These are phyloP conservation scores for Nematolebias whitei DNA, from an alignment of 2,113 vertebrate species.

Conservation along the genomic window DNA sequence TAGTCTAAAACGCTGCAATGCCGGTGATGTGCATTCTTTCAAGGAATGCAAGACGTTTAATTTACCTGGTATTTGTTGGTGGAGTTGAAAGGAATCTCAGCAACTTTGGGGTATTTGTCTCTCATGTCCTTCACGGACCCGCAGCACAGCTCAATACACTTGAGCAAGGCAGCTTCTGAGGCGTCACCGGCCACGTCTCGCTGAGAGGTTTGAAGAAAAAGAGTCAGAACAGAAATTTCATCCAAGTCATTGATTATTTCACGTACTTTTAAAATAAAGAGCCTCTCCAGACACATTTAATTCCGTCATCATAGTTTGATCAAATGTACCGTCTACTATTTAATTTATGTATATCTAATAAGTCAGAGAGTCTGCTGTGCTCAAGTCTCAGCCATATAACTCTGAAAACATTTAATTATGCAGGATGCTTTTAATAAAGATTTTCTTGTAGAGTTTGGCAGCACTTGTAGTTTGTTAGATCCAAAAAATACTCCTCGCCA, in stretches of 20 bases:
- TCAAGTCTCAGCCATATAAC: slow-evolving; percentile 12
- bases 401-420: slow-evolving; percentile 29
- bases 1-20: no score
- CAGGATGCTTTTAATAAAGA: slow-evolving; percentile 36
- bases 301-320: neutral
- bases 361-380: slow-evolving; percentile 4
- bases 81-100: slow-evolving; percentile 94
- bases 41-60: no score
- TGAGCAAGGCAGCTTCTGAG: slow-evolving; percentile 92
- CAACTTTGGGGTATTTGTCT: slow-evolving; percentile 84
- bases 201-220: slow-evolving; percentile 60
- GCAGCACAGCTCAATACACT: slow-evolving; percentile 91
- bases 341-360: slow-evolving; percentile 4
- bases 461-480: slow-evolving; percentile 7
- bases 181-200: slow-evolving; percentile 89
- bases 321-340: neutral
- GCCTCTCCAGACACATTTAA: neutral
- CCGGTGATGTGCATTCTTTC: no score
- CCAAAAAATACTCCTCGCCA: slow-evolving; percentile 11
- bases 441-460: slow-evolving; percentile 20
- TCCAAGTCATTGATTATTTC: neutral
- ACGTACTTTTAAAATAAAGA: no score
- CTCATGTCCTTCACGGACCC: slow-evolving; percentile 88
- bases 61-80: slow-evolving; percentile 95
- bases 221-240: neutral